These are phyloP conservation scores for Mastomys natalensis DNA, from an alignment of 2,113 vertebrate genomes.

Conservation along the genomic window DNA sequence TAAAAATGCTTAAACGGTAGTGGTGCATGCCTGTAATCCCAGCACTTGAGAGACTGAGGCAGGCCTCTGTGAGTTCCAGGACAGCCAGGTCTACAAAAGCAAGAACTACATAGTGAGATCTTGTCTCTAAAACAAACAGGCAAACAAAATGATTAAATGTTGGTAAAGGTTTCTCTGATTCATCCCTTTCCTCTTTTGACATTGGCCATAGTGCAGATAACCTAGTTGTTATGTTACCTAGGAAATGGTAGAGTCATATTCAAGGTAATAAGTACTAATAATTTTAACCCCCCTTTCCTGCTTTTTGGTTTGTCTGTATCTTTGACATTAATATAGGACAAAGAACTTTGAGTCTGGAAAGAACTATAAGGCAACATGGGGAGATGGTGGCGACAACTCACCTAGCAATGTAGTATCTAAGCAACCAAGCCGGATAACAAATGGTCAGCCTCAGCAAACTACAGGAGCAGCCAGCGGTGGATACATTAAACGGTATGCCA, in stretches of 20 bases:
- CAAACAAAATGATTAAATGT: neutral
- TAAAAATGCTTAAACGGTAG: neutral
- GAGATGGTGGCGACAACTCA: slow-evolving; percentile 84
- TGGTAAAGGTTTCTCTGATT: neutral
- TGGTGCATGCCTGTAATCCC: neutral
- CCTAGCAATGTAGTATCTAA: slow-evolving; percentile 89
- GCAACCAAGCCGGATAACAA: slow-evolving; percentile 88
- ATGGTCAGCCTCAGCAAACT: slow-evolving; percentile 88
- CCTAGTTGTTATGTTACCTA: no score
- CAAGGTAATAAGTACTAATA: slow-evolving; percentile 23
- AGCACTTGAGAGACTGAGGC: neutral
- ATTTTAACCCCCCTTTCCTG: slow-evolving; percentile 37
- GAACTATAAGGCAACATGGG: slow-evolving; percentile 94
- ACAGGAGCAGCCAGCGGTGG: slow-evolving; percentile 84
- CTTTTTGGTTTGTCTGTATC: slow-evolving; percentile 1
- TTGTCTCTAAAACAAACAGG: neutral
- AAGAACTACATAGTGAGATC: neutral
- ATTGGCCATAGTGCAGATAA: neutral
- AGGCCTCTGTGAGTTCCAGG: neutral
- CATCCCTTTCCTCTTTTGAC: slow-evolving; percentile 38
- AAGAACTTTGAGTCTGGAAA: slow-evolving; percentile 93
- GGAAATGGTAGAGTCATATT: neutral
- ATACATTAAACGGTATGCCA: slow-evolving; percentile 90
- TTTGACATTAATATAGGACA: slow-evolving; percentile 85
- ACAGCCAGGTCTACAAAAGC: neutral